Base-by-base conservation (phyloP, 2,797 vertebrate genomes). In the Enteromius treurensis region DNA sequence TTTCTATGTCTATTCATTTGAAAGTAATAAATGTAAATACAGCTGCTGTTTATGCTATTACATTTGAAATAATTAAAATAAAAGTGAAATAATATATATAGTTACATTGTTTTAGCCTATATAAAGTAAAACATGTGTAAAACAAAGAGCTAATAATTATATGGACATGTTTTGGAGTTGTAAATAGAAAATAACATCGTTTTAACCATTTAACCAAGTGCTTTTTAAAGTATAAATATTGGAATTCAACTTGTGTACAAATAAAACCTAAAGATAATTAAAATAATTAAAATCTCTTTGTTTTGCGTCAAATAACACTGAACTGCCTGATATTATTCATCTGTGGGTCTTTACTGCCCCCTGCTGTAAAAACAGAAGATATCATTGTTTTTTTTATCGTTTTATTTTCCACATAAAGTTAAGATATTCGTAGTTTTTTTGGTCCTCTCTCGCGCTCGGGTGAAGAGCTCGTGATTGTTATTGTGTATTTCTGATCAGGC, bases 401-500 rank as follows among this genome's bases (percentile, higher is more conserved):
- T 1, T 7, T 0, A 15, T 29, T 23, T 37, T 34, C 21, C 5
- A 23, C 9, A 34, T 1, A 11, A 34, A 37, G 1, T 1, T 17
- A 2, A 5, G 4, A 15, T 32, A 32, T 13, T 60, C 17, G 45
- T 3, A 5, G 6, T 3, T 60, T 1, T 6, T 29, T 7, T 70
- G 1, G 1, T 45, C 47, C 1, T 1, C 4, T 0, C 13, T 0
- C 4, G 40, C 4, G 79, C 9, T 34, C 29, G 1, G 47, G 13
- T 15, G 0, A 60, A 21, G 17, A 4, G 7, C 3, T 9, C 1
- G 0, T 5, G 29, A 26, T 5, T 3, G 17, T 45, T 45, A 6
- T 37, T 40, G 47, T 6, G 51, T 3, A 3, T 71, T 89, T 88
- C 37, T 45, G 34, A 76, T 84, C 90, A 85, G 90, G 90, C 89